Evolutionary conservation across 1,140 invertebrate species (phyloP).

Genomic region (Lepeophtheirus salmonis): DNA sequence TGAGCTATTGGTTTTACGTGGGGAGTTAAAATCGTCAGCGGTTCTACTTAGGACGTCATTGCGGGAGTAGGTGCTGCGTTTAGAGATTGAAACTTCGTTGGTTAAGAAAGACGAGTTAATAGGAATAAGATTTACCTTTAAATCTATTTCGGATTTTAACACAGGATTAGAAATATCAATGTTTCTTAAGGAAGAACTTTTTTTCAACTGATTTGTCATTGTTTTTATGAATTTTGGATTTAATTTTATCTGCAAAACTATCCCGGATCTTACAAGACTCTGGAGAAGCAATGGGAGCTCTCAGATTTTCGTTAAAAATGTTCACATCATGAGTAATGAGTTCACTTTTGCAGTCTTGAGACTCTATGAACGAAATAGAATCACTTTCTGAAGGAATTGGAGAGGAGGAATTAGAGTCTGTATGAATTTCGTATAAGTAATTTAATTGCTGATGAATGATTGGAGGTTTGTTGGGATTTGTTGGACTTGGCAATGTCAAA

Average conservation of each 20-base stretch:
- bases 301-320: no score
- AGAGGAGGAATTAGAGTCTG: no score
- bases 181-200: no score
- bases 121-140: background rate
- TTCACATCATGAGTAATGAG: no score
- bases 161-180: background rate
- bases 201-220: no score
- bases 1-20: background rate
- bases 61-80: background rate
- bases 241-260: no score
- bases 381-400: background rate
- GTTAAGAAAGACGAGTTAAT: background rate
- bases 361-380: background rate
- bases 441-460: constrained; percentile 13
- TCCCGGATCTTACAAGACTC: background rate
- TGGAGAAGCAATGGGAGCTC: background rate
- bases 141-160: background rate
- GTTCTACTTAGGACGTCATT: background rate
- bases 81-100: no score
- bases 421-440: no score
- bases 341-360: background rate
- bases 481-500: constrained; percentile 14
- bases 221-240: no score
- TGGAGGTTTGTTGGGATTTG: constrained; percentile 16
- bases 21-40: background rate